These are phyloP conservation scores for Serranus cabrilla DNA, from an alignment of 2,797 vertebrate species.

Conservation along the genomic window DNA sequence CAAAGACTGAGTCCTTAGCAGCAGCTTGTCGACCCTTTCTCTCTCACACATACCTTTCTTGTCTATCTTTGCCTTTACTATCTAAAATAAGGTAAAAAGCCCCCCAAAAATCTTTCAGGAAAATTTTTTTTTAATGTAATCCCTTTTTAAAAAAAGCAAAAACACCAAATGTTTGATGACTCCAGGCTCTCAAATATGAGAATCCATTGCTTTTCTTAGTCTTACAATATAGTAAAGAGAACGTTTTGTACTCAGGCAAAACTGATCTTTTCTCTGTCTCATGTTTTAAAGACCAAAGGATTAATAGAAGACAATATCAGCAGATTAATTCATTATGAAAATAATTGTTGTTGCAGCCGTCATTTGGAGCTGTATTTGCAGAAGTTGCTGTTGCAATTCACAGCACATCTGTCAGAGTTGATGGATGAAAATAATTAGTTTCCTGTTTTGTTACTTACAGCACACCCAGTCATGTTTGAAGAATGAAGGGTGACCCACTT, in stretches of 20 bases:
- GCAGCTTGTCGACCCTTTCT: no score
- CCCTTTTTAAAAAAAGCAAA: no score
- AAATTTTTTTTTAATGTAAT: no score
- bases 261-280: background rate
- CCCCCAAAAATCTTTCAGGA: no score
- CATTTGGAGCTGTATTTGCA: background rate
- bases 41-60: no score
- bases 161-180: background rate
- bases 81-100: no score
- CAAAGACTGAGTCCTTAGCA: no score
- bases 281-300: background rate
- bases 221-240: background rate
- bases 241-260: background rate
- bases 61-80: no score
- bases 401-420: slow-evolving; percentile 5
- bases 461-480: slow-evolving; percentile 49
- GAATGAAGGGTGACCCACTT: slow-evolving; percentile 67
- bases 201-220: background rate
- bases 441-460: slow-evolving; percentile 65
- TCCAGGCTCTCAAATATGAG: background rate
- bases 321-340: background rate
- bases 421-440: slow-evolving; percentile 56
- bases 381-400: slow-evolving; percentile 4
- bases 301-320: background rate
- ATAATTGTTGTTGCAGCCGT: background rate